phyloP scores from a whole-genome alignment of 2,113 vertebrate species.

The Corynorhinus townsendii region DNA sequence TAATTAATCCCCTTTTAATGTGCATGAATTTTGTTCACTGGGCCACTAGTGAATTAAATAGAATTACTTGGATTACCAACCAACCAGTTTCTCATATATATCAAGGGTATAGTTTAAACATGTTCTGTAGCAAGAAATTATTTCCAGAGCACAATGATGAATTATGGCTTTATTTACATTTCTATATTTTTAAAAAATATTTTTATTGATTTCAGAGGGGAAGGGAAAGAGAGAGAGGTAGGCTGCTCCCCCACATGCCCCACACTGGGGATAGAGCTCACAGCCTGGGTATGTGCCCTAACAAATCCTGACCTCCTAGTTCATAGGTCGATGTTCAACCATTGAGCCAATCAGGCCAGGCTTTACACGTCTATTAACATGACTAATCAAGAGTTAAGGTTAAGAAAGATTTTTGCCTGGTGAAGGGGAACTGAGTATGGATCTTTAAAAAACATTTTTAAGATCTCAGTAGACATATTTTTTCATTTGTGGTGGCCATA shows the following conservation, averaged over 20 bases:
- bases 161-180: conserved; percentile 5
- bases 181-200: background rate
- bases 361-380: background rate
- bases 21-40: no score
- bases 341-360: no score
- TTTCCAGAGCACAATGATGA: background rate
- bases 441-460: background rate
- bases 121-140: background rate
- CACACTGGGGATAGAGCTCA: no score
- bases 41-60: background rate
- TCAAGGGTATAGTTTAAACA: background rate
- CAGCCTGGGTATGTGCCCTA: no score
- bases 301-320: no score
- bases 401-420: background rate
- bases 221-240: no score
- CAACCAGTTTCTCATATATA: background rate
- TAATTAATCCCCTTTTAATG: no score
- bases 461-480: background rate
- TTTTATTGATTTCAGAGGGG: no score
- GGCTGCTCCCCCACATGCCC: no score
- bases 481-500: background rate
- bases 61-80: background rate
- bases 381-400: background rate
- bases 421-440: background rate
- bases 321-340: no score